phyloP scores from a whole-genome alignment of 1,140 invertebrate genomes.

The Streblospio benedicti region DNA sequence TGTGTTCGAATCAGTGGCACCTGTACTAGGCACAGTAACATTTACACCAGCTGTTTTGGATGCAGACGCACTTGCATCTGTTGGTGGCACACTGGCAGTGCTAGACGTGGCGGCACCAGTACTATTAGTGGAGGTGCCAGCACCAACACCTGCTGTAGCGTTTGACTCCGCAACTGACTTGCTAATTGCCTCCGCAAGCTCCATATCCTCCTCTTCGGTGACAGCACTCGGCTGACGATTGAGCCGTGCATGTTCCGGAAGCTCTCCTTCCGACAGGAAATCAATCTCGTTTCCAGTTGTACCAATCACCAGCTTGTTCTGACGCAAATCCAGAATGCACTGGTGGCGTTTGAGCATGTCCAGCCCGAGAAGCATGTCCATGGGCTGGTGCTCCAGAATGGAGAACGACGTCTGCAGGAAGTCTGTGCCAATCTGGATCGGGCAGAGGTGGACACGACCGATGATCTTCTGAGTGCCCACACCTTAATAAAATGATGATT shows the following conservation, averaged over 20 bases:
- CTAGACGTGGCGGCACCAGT: too few relatives aligned
- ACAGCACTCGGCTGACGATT: slow-evolving; percentile 26
- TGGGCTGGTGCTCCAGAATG: slow-evolving; percentile 92
- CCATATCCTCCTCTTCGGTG: slow-evolving; percentile 54
- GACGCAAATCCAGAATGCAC: slow-evolving; percentile 86
- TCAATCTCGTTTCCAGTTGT: slow-evolving; percentile 85
- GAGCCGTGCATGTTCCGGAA: slow-evolving; percentile 53
- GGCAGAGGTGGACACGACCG: slow-evolving; percentile 87
- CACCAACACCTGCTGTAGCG: too few relatives aligned
- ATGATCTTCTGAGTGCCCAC: slow-evolving; percentile 90
- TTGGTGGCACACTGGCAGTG: too few relatives aligned
- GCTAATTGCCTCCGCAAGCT: slow-evolving; percentile 55
- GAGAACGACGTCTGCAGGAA: slow-evolving; percentile 93
- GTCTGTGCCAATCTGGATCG: slow-evolving; percentile 88
- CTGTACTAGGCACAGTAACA: too few relatives aligned
- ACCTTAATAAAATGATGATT: too few relatives aligned
- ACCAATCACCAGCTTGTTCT: slow-evolving; percentile 80
- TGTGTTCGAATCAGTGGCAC: too few relatives aligned
- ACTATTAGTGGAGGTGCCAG: too few relatives aligned
- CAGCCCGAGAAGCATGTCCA: slow-evolving; percentile 95
- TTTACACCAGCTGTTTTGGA: too few relatives aligned
- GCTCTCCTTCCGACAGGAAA: slow-evolving; percentile 79
- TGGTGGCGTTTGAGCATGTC: slow-evolving; percentile 92
- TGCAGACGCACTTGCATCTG: too few relatives aligned
- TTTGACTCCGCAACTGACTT: slow-evolving; percentile 36